phyloP scores from a whole-genome alignment of 2,797 vertebrate genomes.

The Pogonophryne albipinna region DNA sequence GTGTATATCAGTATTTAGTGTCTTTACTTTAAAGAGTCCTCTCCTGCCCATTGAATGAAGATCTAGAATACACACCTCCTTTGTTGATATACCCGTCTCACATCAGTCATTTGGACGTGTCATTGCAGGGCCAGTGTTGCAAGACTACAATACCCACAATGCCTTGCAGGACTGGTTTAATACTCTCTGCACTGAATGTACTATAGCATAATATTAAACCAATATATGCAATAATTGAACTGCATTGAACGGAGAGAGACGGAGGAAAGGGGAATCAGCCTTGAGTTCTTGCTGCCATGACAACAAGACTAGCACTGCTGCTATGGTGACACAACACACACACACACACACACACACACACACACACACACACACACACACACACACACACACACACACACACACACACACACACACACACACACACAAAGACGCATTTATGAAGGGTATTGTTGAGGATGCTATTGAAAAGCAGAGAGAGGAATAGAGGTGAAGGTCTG shows the following conservation, averaged over 20 bases:
- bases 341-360: conserved; percentile 25
- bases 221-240: background rate
- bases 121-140: too few relatives aligned
- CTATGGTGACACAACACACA: background rate
- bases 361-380: conserved; percentile 14
- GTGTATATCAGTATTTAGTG: too few relatives aligned
- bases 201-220: too few relatives aligned
- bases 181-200: too few relatives aligned
- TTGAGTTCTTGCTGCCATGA: conserved; percentile 84
- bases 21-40: too few relatives aligned
- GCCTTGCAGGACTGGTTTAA: background rate
- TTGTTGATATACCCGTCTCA: too few relatives aligned
- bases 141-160: conserved; percentile 29
- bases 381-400: conserved; percentile 28
- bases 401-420: conserved; percentile 15
- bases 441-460: conserved; percentile 42
- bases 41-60: too few relatives aligned
- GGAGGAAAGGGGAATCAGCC: conserved; percentile 61
- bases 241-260: conserved; percentile 5
- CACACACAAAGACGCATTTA: conserved; percentile 24
- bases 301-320: conserved; percentile 70
- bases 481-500: conserved; percentile 38
- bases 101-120: too few relatives aligned
- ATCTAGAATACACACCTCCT: too few relatives aligned
- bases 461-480: conserved; percentile 22